These are phyloP conservation scores for Galaxea fascicularis DNA, from an alignment of 92 coral and sea anemone species.

Conservation along the genomic window DNA sequence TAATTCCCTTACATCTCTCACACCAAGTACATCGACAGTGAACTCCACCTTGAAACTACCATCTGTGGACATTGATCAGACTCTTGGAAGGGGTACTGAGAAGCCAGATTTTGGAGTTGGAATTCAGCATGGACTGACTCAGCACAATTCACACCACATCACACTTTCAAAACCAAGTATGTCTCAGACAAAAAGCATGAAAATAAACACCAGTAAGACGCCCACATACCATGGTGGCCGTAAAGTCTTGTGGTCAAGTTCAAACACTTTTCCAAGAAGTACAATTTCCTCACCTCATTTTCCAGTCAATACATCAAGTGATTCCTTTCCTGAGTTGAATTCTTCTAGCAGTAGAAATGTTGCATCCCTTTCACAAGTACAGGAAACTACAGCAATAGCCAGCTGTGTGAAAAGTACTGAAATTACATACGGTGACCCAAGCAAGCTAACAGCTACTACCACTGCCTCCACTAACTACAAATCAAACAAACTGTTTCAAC, in stretches of 20 bases:
- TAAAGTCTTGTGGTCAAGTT: conserved; percentile 51
- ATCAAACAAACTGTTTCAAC: background rate
- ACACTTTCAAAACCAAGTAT: background rate
- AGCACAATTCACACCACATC: background rate
- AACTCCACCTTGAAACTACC: conserved; percentile 16
- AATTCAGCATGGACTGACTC: background rate
- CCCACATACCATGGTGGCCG: conserved; percentile 20
- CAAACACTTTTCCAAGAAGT: conserved; percentile 27
- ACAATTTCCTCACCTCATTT: background rate
- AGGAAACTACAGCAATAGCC: background rate
- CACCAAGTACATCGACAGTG: conserved; percentile 19
- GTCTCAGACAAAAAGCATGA: background rate
- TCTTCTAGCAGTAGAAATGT: background rate
- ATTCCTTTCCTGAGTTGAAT: background rate
- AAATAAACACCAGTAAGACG: background rate
- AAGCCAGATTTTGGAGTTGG: background rate
- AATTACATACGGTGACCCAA: background rate
- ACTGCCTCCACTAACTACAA: background rate
- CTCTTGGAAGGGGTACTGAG: background rate
- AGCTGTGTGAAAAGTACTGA: conserved; percentile 3
- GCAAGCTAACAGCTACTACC: background rate
- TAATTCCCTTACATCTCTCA: conserved; percentile 20
- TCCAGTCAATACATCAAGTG: background rate
- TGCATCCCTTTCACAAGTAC: background rate
- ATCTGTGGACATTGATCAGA: background rate